Percentiles rank a stretch among this genome's conserved stretches.
Evolutionary conservation across 2,888 invertebrate species (phyloP).

Genomic region (Tortrix viridana): DNA sequence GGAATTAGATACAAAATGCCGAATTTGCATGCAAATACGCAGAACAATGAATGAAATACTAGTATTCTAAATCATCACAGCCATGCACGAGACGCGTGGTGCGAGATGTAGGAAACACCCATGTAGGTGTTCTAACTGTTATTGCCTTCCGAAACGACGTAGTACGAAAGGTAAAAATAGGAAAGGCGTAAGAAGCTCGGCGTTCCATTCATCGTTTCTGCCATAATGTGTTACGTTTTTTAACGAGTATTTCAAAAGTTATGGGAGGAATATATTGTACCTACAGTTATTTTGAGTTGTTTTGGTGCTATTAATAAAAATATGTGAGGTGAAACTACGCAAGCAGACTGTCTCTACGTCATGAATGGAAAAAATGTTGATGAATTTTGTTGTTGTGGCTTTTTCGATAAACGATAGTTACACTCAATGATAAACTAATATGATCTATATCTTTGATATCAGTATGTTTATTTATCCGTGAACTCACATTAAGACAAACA

Average conservation of each 20-base stretch:
- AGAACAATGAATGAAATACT: background rate
- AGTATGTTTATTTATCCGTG: too few relatives aligned
- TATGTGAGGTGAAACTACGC: constrained; percentile 13
- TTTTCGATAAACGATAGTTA: too few relatives aligned
- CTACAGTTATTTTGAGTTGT: constrained; percentile 9
- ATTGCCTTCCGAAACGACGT: constrained; percentile 4
- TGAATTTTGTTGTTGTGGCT: too few relatives aligned
- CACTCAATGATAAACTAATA: too few relatives aligned
- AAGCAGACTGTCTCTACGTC: too few relatives aligned
- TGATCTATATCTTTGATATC: too few relatives aligned
- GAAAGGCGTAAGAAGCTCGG: constrained; percentile 1
- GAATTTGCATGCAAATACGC: too few relatives aligned
- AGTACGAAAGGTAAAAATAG: constrained; percentile 13
- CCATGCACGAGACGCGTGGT: background rate
- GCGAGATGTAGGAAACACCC: background rate
- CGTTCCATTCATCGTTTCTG: constrained; percentile 24
- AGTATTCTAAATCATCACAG: background rate
- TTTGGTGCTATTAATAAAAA: constrained; percentile 36
- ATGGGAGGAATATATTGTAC: constrained; percentile 9
- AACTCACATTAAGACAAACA: too few relatives aligned
- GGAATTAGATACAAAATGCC: too few relatives aligned
- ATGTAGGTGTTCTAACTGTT: constrained; percentile 8
- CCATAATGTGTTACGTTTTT: constrained; percentile 14
- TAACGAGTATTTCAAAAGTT: constrained; percentile 8
- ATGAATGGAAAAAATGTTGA: too few relatives aligned